Percentiles rank a stretch among this genome's conserved stretches.
phyloP scores from a whole-genome alignment of 2,888 invertebrate species.

The Tuberolachnus salignus region DNA sequence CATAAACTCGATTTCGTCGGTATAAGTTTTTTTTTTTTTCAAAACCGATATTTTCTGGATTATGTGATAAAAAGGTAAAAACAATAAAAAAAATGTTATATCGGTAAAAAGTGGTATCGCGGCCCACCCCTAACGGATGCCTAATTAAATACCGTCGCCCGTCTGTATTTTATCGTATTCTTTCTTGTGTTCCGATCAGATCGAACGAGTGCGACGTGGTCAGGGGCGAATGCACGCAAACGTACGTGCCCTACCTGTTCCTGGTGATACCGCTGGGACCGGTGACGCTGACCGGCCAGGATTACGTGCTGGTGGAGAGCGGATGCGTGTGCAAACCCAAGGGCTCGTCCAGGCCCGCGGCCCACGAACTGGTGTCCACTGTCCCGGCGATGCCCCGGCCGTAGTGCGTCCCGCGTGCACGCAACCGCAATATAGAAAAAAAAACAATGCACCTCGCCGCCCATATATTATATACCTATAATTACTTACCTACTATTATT shows the following conservation, averaged over 20 bases:
- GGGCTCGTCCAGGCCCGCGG: constrained; percentile 7
- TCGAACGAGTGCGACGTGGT: constrained; percentile 87
- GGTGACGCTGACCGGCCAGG: constrained; percentile 88
- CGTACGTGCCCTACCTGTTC: constrained; percentile 89
- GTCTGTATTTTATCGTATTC: no score
- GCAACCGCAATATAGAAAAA: neutral
- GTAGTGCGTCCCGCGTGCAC: neutral
- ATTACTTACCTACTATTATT: no score
- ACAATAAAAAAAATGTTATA: no score
- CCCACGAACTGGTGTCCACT: constrained; percentile 44
- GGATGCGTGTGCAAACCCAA: constrained; percentile 87
- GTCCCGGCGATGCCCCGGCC: constrained; percentile 49
- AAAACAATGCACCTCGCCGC: no score
- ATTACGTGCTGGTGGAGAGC: constrained; percentile 92
- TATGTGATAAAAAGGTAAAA: no score
- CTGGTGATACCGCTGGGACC: constrained; percentile 88
- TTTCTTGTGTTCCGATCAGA: constrained; percentile 65
- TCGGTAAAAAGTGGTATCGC: no score
- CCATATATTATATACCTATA: no score
- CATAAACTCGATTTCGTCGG: no score
- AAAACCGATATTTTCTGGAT: no score
- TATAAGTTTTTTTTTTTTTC: no score
- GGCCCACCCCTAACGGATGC: no score
- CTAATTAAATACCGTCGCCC: no score
- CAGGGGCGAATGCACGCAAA: constrained; percentile 88